Conservation (phyloP, 2,888 invertebrate species). For the Pharmacophagus antenor region DNA sequence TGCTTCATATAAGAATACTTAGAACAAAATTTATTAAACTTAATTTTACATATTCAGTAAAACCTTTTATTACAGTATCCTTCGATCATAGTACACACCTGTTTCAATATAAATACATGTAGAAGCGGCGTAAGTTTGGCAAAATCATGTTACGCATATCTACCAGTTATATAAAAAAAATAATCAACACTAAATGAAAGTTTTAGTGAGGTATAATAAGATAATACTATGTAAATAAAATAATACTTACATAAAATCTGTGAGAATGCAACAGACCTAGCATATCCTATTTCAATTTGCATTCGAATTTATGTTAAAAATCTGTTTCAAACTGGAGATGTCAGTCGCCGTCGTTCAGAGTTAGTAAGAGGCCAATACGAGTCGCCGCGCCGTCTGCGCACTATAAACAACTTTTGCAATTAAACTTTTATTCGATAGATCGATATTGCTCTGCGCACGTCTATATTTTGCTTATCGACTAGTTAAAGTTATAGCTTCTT, state of each 20-base stretch:
- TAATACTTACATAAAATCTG: background rate
- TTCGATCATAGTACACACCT: too few species aligned
- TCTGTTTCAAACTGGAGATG: slow-evolving; percentile 1
- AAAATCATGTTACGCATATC: too few species aligned
- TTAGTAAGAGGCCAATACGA: slow-evolving; percentile 43
- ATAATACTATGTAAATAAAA: background rate
- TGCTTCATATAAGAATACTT: too few species aligned
- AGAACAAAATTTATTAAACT: too few species aligned
- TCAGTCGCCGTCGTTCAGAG: slow-evolving; percentile 33
- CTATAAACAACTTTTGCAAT: slow-evolving; percentile 74
- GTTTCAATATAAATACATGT: too few species aligned
- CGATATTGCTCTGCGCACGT: slow-evolving; percentile 55
- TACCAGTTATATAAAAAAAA: too few species aligned
- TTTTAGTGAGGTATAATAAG: too few species aligned
- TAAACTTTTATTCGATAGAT: slow-evolving; percentile 72
- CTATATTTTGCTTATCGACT: slow-evolving; percentile 61
- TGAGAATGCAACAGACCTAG: background rate
- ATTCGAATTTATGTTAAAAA: slow-evolving; percentile 1
- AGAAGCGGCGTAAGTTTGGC: too few species aligned
- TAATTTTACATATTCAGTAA: too few species aligned
- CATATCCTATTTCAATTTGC: background rate
- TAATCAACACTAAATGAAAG: too few species aligned
- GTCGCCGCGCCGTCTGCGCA: slow-evolving; percentile 57
- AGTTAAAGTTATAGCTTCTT: slow-evolving; percentile 10
- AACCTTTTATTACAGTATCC: too few species aligned